Base-by-base conservation (phyloP, 2,113 vertebrate species). In the Etia nguti region DNA sequence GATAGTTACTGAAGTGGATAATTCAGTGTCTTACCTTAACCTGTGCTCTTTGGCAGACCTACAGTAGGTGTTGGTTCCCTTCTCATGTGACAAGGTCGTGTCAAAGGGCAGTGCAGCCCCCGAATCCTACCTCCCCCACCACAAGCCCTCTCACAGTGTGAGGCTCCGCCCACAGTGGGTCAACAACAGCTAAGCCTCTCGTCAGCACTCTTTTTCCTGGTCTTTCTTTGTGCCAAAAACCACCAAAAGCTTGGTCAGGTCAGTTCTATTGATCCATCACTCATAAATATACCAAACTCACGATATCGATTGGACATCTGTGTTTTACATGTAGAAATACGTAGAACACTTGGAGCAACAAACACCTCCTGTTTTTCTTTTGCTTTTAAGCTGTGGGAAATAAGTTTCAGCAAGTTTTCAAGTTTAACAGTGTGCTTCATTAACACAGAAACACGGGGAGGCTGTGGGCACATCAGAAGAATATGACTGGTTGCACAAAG, bases 121-220 rank as follows among this genome's bases (percentile, higher is more conserved):
- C 46, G 7, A 20, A 46, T 22, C 41, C 50, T 3, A 70, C 10
- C 18, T 15, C 31, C n/a, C 65, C 43, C 31, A 29, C 60, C 38
- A 26, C 13, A 15, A 16, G 43, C 55, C 65, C 36, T 16, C 79
- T 41, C 59, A 16, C 80, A 59, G 79, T 26, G 73, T 12, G 70
- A 77, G 2, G 86, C 90, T 83, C 90, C 90, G 6, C 88, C 92
- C 87, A 79, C 81, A 59, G 29, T 13, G 65, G 80, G 77, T 52
- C 57, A 57, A 75, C 83, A 88, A 68, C 80, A 83, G 88, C 85
- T 92, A 92, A 92, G 86, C 89, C 65, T 86, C 87, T 94, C 75
- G 94, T 96, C 96, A 96, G 95, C 96, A 96, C 81, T 96, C 90
- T 91, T 88, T 82, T 60, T 82, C 84, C 43, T 48, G 85, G 79